Evolutionary conservation across 1,140 invertebrate species (phyloP).

Genomic region (Aphelenchoides fujianensis): DNA sequence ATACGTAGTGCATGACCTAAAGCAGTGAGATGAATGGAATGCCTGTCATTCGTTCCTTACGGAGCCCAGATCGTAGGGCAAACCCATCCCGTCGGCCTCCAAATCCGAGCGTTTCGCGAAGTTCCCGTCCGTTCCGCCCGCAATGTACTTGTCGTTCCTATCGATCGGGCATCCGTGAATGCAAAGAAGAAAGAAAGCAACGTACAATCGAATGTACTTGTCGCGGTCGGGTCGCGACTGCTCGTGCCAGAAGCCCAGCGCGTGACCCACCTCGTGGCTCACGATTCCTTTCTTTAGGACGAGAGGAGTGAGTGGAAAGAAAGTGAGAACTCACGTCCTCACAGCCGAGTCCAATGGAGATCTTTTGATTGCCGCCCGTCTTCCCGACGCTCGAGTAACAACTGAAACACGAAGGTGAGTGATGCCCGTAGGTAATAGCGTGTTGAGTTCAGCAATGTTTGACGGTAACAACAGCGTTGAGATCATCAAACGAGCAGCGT

Average conservation of each 20-base stretch:
- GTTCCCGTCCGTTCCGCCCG: slow-evolving; percentile 57
- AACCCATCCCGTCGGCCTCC: slow-evolving; percentile 58
- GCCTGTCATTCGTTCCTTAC: too few relatives aligned
- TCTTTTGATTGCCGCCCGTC: slow-evolving; percentile 54
- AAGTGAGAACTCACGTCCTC: slow-evolving; percentile 53
- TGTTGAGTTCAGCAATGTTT: too few relatives aligned
- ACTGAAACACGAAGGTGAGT: too few relatives aligned
- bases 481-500: too few relatives aligned
- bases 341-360: slow-evolving; percentile 59
- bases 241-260: slow-evolving; percentile 65
- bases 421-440: too few relatives aligned
- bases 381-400: slow-evolving; percentile 60
- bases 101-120: slow-evolving; percentile 47
- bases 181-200: too few relatives aligned
- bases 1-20: too few relatives aligned
- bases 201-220: slow-evolving; percentile 59
- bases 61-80: slow-evolving; percentile 62
- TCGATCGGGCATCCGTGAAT: too few relatives aligned
- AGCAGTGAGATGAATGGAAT: too few relatives aligned
- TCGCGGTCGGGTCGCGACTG: slow-evolving; percentile 65
- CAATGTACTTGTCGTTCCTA: slow-evolving; percentile 57
- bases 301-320: too few relatives aligned
- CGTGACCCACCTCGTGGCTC: slow-evolving; percentile 66
- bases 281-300: slow-evolving; percentile 61
- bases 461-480: too few relatives aligned